Evolutionary conservation across 37 sponge, comb jelly and placozoan species (phyloP).

Genomic region (Chondrilla cf. caribensis): DNA sequence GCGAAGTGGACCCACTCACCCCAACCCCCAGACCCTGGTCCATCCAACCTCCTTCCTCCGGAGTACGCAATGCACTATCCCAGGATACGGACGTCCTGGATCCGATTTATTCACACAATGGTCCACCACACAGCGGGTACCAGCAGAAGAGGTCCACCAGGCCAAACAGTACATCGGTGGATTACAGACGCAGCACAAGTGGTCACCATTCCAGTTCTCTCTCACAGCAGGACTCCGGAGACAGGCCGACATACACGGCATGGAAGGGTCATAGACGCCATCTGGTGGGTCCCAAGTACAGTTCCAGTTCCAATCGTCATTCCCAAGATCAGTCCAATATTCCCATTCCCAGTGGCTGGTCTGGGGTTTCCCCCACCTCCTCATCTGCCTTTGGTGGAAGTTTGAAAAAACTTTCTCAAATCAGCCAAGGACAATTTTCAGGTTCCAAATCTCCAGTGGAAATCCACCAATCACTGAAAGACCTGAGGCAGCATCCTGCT

Average conservation of each 20-base stretch:
- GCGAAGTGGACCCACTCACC: neutral
- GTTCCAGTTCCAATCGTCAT: neutral
- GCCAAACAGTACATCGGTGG: neutral
- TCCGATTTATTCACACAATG: neutral
- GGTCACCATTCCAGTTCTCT: neutral
- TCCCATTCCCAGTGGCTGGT: slow-evolving; percentile 22
- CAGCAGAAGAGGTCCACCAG: neutral
- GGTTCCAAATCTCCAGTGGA: neutral
- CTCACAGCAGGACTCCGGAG: neutral
- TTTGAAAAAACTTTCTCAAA: neutral
- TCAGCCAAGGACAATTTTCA: neutral
- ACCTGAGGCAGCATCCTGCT: slow-evolving; percentile 24
- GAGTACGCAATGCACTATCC: neutral
- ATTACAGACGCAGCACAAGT: neutral
- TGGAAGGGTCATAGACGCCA: slow-evolving; percentile 24
- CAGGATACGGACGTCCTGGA: neutral
- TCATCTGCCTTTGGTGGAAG: slow-evolving; percentile 4
- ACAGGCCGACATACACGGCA: neutral
- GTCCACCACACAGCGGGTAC: neutral
- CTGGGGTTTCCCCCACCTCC: neutral
- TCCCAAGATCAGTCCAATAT: neutral
- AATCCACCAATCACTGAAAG: slow-evolving; percentile 6
- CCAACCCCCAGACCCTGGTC: neutral
- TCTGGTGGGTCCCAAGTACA: slow-evolving; percentile 7
- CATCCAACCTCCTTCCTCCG: neutral